Base-by-base conservation (phyloP, 1,140 invertebrate species). In the Whitmania pigra region DNA sequence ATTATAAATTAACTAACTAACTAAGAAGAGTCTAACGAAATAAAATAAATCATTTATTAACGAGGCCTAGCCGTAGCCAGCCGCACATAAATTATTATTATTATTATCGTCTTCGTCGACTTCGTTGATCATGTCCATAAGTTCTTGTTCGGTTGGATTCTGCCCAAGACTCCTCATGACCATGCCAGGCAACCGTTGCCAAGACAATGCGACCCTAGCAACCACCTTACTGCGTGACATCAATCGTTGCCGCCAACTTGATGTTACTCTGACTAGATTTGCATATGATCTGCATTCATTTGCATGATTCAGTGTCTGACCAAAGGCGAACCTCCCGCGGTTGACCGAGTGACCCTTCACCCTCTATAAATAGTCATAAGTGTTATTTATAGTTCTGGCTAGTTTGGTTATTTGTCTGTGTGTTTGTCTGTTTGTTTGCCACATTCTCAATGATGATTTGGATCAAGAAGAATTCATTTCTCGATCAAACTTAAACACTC, bases 121-220 rank as follows among this genome's bases (percentile, higher is more conserved):
- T 18, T 73, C 63, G 69, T 75, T 71, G n/a, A 75, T 69, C 75
- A 75, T 75, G 31, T 74, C 67, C 25, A 75, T 49, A 13, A 76
- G 66, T 55, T 76, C 75, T 20, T 71, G 67, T 29, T 76, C 74
- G 36, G 72, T 76, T 25, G 74, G 75, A 69, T 72, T 73, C 11
- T 69, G 67, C 15, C 75, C 75, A 25, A 76, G 53, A 55, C 69
- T 76, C 25, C 75, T 27, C 70, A 76, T 71, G 40, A 76, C 75
- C 31, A 67, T 69, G 43, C 43, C 43, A 49, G 43, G 43, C 43
- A 17, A 49, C 43, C 43, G 43, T 49, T 49, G 43, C 43, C 15
- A 49, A 5, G 43, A 13, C 43, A 36, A 36, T 36, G 31, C 31
- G 31, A 6, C 31, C 31, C 31, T 36, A 36, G 31, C 31, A 49